Conservation (phyloP, 2,113 vertebrate species). For the Lepisosteus oculatus region DNA sequence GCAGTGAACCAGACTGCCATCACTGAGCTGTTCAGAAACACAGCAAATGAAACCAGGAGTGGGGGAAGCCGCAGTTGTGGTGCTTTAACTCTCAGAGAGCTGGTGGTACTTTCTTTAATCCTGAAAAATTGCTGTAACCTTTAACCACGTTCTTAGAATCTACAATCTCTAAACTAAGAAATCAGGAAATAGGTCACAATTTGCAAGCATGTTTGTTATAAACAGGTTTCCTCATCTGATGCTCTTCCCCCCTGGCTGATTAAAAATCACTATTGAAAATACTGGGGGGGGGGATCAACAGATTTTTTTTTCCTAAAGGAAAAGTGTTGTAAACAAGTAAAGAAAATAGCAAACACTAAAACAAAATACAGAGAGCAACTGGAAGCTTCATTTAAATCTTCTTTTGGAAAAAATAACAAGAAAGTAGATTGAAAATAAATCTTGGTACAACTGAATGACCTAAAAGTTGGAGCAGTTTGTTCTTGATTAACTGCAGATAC, state of each 20-base stretch:
- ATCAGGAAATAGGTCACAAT: neutral
- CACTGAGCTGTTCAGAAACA: constrained; percentile 78
- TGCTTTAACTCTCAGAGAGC: constrained; percentile 75
- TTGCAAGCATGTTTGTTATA: neutral
- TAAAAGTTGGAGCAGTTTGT: too few species aligned
- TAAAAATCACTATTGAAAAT: neutral
- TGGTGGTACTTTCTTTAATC: constrained; percentile 30
- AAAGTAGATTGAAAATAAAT: too few species aligned
- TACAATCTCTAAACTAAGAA: neutral
- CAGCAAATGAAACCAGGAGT: constrained; percentile 78
- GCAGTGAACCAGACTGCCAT: constrained; percentile 80
- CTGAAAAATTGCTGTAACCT: constrained; percentile 6
- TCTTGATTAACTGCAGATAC: too few species aligned
- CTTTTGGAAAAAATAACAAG: too few species aligned
- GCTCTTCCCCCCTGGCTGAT: neutral
- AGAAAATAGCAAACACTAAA: too few species aligned
- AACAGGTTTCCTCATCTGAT: neutral
- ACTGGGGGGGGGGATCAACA: neutral
- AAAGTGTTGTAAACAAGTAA: neutral
- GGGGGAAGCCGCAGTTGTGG: constrained; percentile 68
- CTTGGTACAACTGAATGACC: too few species aligned
- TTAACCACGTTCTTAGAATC: neutral
- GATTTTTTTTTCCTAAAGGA: neutral
- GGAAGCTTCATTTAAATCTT: too few species aligned
- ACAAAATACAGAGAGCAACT: too few species aligned